Conservation (phyloP, 2,888 invertebrate genomes). For the Phoronis australis region DNA sequence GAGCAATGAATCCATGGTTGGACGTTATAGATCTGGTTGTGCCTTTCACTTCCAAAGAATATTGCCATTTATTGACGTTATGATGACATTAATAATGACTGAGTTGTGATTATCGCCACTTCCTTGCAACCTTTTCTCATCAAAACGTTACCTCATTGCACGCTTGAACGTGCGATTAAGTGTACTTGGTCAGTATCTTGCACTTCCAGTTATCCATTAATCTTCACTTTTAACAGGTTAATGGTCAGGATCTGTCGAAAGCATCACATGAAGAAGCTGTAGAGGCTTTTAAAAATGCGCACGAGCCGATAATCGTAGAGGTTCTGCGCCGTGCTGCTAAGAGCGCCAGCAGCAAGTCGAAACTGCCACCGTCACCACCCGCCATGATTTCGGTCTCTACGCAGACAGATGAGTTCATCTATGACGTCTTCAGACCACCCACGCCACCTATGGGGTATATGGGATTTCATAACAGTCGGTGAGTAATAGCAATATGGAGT, state of each 20-base stretch:
- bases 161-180: too few relatives aligned
- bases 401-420: slow-evolving; percentile 46
- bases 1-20: too few relatives aligned
- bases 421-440: slow-evolving; percentile 20
- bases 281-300: slow-evolving; percentile 49
- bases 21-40: too few relatives aligned
- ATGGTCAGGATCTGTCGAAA: slow-evolving; percentile 50
- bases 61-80: too few relatives aligned
- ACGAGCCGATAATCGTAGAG: slow-evolving; percentile 52
- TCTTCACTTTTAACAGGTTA: slow-evolving; percentile 39
- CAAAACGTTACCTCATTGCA: too few relatives aligned
- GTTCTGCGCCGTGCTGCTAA: slow-evolving; percentile 43
- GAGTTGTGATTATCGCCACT: too few relatives aligned
- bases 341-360: slow-evolving; percentile 2
- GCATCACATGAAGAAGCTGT: slow-evolving; percentile 52
- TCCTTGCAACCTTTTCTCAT: too few relatives aligned
- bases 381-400: slow-evolving; percentile 48
- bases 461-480: slow-evolving; percentile 33
- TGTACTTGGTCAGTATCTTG: too few relatives aligned
- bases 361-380: slow-evolving; percentile 25
- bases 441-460: slow-evolving; percentile 33
- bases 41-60: too few relatives aligned
- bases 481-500: slow-evolving; percentile 13
- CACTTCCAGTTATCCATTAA: too few relatives aligned
- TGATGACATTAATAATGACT: too few relatives aligned